These are phyloP conservation scores for Coenonympha glycerion DNA, from an alignment of 2,888 invertebrate genomes.

Conservation along the genomic window DNA sequence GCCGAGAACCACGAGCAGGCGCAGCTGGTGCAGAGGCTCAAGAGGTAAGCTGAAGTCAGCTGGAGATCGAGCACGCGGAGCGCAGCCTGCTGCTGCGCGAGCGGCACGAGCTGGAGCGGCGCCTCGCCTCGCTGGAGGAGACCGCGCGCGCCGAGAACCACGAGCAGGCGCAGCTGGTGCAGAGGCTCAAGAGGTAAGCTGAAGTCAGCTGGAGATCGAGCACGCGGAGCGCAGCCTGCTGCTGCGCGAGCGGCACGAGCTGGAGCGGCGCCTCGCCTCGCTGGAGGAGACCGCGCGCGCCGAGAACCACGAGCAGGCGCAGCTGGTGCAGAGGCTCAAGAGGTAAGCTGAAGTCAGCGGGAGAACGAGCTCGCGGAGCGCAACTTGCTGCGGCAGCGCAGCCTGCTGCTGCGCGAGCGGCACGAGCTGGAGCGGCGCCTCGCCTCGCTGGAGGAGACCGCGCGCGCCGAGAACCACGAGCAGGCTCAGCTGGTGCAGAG, in stretches of 20 bases:
- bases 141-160: conserved; percentile 83
- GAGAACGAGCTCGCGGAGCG: too few relatives aligned
- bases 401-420: conserved; percentile 88
- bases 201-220: too few relatives aligned
- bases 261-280: conserved; percentile 89
- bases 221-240: conserved; percentile 89
- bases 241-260: conserved; percentile 91
- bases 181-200: conserved; percentile 82
- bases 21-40: conserved; percentile 82
- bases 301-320: conserved; percentile 84
- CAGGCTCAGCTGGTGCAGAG: conserved; percentile 83
- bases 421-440: conserved; percentile 93
- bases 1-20: conserved; percentile 84
- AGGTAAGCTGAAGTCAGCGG: too few relatives aligned
- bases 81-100: conserved; percentile 89
- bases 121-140: conserved; percentile 86
- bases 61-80: conserved; percentile 95
- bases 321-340: conserved; percentile 83
- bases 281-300: conserved; percentile 85
- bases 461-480: conserved; percentile 83
- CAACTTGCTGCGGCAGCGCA: too few relatives aligned
- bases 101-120: conserved; percentile 92
- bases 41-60: too few relatives aligned
- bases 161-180: conserved; percentile 82
- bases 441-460: conserved; percentile 85